Conservation (phyloP, 2,797 vertebrate genomes). For the Gymnothorax javanicus region DNA sequence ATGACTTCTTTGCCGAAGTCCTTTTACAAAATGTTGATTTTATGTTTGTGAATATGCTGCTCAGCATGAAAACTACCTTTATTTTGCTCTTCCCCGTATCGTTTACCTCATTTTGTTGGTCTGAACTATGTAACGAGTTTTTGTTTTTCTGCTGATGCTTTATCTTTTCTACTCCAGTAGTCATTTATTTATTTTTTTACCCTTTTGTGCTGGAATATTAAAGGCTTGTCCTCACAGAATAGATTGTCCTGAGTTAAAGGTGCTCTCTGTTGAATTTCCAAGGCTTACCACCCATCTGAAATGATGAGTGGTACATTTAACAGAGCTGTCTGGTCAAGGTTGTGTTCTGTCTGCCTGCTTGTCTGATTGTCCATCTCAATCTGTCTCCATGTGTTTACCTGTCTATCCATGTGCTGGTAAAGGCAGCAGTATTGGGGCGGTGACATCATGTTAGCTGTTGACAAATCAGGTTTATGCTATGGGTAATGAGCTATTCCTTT, state of each 20-base stretch:
- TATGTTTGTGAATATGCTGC: background rate
- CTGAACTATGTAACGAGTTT: background rate
- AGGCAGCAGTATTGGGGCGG: too few species aligned
- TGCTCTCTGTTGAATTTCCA: constrained; percentile 7
- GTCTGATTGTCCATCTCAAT: too few species aligned
- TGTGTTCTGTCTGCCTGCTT: background rate
- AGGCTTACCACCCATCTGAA: constrained; percentile 21
- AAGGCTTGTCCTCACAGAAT: constrained; percentile 31
- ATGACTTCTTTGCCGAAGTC: background rate
- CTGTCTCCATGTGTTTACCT: too few species aligned
- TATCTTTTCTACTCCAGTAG: background rate
- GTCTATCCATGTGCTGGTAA: too few species aligned
- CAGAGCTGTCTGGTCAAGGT: background rate
- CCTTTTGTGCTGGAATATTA: constrained; percentile 25
- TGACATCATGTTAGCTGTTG: too few species aligned
- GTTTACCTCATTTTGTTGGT: background rate
- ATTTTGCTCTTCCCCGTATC: background rate
- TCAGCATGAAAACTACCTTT: background rate
- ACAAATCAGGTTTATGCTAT: too few species aligned
- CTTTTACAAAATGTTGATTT: background rate
- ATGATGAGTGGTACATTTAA: background rate
- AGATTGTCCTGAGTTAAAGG: constrained; percentile 14
- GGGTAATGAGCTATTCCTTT: too few species aligned
- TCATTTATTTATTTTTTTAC: background rate
- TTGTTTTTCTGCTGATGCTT: background rate